Evolutionary conservation across 2,888 invertebrate species (phyloP), one percentile per base, ranked within the genome.

Genomic region (Ormyrus nitidulus): DNA sequence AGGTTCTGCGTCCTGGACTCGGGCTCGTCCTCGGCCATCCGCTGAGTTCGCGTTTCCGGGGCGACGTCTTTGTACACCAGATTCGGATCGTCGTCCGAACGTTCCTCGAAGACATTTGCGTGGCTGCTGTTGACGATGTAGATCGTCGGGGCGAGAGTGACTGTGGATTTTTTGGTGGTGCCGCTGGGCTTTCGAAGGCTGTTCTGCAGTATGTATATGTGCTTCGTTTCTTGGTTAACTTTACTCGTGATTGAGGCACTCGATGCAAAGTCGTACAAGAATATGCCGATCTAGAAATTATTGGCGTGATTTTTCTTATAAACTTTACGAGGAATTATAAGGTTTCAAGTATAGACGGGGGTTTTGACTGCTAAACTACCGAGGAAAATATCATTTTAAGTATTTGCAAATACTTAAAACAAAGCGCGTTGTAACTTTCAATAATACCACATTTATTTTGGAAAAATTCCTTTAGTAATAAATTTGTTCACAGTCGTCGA

Each of bases 251-350:
- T 83, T 44, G 89, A 86, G 3, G 89, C 87, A 8, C 87, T 88
- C 54, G 89, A 89, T 46, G 90, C 86, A 72, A 90, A 90, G 77
- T 90, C 90, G 84, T 90, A 90, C 34, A 89, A 82, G 69, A 90
- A 90, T 84, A 90, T 88, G 6, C 85, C 89, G 34, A 89, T 86
- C 90, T 90, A 61, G 49, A 65, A 44, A 9, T 49, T 34, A 2
- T 19, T 34, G 34, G n/a, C 2, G 10, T 65, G 10, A 4, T 7
- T 11, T 9, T n/a, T 34, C 34, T 34, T 34, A 0, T 34, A 34
- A 34, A 34, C 0, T 34, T 34, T 34, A 34, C 34, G 34, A 34
- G 34, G 34, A 4, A 34, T 4, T 34, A 2, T 34, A 34, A 34
- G 34, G 4, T 34, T 34, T 34, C 34, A 34, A 34, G 34, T 34